Evolutionary conservation across 1,140 invertebrate species (phyloP), one percentile per base, ranked within the genome.

Genomic region (Drosophila rhopaloa): DNA sequence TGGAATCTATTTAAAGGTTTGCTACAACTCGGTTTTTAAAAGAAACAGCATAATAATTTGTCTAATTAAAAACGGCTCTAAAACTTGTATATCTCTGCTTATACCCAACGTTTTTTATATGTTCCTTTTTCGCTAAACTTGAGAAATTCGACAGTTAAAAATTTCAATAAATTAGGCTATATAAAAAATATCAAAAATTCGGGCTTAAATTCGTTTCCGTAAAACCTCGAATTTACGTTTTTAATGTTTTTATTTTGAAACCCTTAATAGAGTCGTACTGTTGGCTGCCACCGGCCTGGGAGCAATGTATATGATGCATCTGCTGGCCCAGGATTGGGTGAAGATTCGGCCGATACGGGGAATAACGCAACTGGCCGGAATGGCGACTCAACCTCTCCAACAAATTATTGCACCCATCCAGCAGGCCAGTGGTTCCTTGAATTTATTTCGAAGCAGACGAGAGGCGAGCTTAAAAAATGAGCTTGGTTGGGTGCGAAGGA

Each of bases 301-400:
- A 9, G 93, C 93, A 10, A 85, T 93, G 82, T 93, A 93, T 61
- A 92, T 93, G 86, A 77, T 93, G 62, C 93, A 93, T 77, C 80
- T 93, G 37, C 74, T 93, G 32, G 93, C 93, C 0, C 91, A 93
- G 68, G 93, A 93, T 60, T 93, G 90, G 79, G 92, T 90, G 50
- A 93, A 92, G 62, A 93, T 93, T 53, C 76, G 91, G 4, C 91
- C 90, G 3, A 80, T 92, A 32, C 85, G 82, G 0, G 74, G 75
- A 2, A 56, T 90, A 9, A 71, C 81, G 6, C 77, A 80, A 19
- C 59, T 85, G 13, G 67, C 89, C 8, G 68, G 73, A 8, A 68
- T 68, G 65, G 65, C 61, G 7, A 60, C 38, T 10, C 65, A 68
- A 19, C 65, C 65, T 0, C 29, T 68, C 2, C 65, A 68, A 67